Evolutionary conservation across 92 coral and sea anemone genomes (phyloP).

Genomic region (Actinernus sp.): DNA sequence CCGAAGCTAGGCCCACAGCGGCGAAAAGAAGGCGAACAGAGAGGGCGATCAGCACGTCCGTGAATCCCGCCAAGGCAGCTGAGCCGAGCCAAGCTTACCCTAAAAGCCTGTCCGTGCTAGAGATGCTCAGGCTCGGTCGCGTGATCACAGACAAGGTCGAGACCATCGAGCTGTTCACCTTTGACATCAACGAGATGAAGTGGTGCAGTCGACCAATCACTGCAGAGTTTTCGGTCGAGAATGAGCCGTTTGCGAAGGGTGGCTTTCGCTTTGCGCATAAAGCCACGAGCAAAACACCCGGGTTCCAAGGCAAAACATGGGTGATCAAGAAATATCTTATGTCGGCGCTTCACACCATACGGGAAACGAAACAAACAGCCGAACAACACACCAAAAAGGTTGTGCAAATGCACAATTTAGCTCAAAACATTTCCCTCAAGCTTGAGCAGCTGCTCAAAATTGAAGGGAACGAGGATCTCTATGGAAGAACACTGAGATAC

Average conservation of each 20-base stretch:
- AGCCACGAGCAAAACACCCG: conserved; percentile 21
- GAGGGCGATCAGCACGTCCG: background rate
- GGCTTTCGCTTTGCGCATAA: conserved; percentile 30
- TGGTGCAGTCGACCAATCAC: conserved; percentile 11
- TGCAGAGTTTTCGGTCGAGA: conserved; percentile 25
- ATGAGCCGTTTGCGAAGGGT: conserved; percentile 25
- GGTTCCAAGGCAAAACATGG: conserved; percentile 25
- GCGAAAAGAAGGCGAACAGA: background rate
- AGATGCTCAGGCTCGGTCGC: background rate
- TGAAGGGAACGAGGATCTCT: conserved; percentile 9
- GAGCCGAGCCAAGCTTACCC: background rate
- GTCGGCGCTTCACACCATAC: background rate
- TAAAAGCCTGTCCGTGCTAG: background rate
- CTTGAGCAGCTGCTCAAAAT: conserved; percentile 5
- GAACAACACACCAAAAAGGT: conserved; percentile 47
- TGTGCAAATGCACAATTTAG: conserved; percentile 33
- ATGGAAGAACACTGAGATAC: conserved; percentile 16
- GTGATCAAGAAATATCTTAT: conserved; percentile 40
- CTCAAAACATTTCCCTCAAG: conserved; percentile 6
- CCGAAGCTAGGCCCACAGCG: background rate
- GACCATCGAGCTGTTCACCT: background rate
- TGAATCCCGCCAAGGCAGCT: background rate
- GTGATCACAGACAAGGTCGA: background rate
- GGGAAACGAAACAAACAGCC: conserved; percentile 9
- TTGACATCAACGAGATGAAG: conserved; percentile 29